A percentile compares a stretch with the other conserved stretches of the same genome.
These are phyloP conservation scores for Sebastes iracundus DNA, from an alignment of 2,797 vertebrate genomes.

Conservation along the genomic window DNA sequence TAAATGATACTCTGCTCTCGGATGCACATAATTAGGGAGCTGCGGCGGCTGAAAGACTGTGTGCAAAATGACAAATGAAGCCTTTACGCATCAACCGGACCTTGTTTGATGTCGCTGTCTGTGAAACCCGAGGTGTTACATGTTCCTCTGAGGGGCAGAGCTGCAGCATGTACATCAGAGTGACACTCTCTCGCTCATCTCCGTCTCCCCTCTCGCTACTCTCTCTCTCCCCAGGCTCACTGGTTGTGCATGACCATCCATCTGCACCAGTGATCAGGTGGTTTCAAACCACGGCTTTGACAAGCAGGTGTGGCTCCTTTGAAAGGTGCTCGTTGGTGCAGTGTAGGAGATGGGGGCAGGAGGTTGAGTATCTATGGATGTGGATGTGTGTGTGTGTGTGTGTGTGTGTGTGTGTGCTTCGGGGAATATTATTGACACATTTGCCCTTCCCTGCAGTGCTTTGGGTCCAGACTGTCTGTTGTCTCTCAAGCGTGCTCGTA, in stretches of 20 bases:
- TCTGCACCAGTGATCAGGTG: constrained; percentile 76
- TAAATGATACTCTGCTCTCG: constrained; percentile 37
- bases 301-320: constrained; percentile 61
- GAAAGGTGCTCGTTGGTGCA: constrained; percentile 62
- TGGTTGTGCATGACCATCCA: constrained; percentile 62
- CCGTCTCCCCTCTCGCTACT: neutral
- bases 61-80: constrained; percentile 51
- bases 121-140: constrained; percentile 38
- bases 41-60: neutral
- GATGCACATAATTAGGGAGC: constrained; percentile 37
- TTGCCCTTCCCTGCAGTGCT: constrained; percentile 28
- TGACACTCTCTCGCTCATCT: constrained; percentile 14
- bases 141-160: constrained; percentile 43
- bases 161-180: constrained; percentile 40
- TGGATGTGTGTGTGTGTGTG: neutral
- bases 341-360: constrained; percentile 32
- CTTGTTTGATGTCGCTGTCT: constrained; percentile 50
- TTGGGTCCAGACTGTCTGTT: constrained; percentile 47
- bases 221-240: neutral
- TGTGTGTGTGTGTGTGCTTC: neutral
- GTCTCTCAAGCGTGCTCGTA: constrained; percentile 43
- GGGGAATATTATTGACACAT: constrained; percentile 21
- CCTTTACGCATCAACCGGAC: constrained; percentile 27
- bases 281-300: constrained; percentile 57
- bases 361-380: constrained; percentile 3